Evolutionary conservation across 2,888 invertebrate species (phyloP).

Genomic region (Steinernema hermaphroditum): DNA sequence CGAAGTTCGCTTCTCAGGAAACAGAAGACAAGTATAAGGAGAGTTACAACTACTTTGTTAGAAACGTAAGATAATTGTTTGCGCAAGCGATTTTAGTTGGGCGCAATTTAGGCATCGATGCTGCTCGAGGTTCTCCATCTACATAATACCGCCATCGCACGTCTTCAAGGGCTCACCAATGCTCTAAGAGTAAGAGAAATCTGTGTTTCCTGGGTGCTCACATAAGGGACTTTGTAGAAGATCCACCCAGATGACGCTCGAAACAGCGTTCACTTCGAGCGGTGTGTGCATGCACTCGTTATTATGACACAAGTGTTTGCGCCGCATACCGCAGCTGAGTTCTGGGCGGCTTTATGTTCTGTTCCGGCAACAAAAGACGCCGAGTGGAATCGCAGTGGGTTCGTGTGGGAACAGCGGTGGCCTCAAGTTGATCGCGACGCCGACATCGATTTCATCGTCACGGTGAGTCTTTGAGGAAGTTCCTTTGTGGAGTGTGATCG

Average conservation of each 20-base stretch:
- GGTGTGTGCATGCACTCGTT: constrained; percentile 58
- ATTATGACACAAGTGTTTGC: constrained; percentile 63
- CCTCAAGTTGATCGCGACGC: constrained; percentile 57
- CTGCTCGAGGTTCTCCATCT: constrained; percentile 58
- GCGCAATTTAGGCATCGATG: constrained; percentile 54
- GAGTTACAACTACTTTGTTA: constrained; percentile 58
- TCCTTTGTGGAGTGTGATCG: not conserved
- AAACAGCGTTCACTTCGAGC: constrained; percentile 53
- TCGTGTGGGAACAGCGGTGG: constrained; percentile 51
- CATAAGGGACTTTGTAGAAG: constrained; percentile 51
- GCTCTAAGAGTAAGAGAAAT: constrained; percentile 46
- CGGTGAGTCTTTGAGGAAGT: constrained; percentile 18
- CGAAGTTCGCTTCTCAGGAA: constrained; percentile 10
- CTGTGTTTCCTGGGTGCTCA: constrained; percentile 7
- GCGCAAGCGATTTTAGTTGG: not conserved
- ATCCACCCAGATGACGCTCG: constrained; percentile 49
- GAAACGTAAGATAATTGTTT: constrained; percentile 50
- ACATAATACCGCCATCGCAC: constrained; percentile 60
- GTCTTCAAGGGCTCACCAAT: constrained; percentile 57
- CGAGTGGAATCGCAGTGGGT: constrained; percentile 32
- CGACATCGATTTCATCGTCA: constrained; percentile 44
- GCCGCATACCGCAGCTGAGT: constrained; percentile 49
- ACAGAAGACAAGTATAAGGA: constrained; percentile 47
- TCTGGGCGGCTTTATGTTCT: constrained; percentile 46
- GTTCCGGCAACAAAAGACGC: constrained; percentile 38